These are phyloP conservation scores for Frankliniella intonsa DNA, from an alignment of 2,888 invertebrate genomes.

Conservation along the genomic window DNA sequence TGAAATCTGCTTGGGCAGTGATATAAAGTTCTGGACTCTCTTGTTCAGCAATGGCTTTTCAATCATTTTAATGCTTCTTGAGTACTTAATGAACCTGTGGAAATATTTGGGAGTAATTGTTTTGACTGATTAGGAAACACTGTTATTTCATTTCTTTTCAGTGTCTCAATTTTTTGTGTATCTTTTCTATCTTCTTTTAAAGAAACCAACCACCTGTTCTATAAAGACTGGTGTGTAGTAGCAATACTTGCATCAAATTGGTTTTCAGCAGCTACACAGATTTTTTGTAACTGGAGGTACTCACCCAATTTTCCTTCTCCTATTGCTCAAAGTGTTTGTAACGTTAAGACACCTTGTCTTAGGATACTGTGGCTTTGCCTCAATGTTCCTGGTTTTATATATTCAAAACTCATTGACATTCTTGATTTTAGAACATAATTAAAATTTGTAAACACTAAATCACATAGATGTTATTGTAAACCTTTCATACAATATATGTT, in stretches of 20 bases:
- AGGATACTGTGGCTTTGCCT: too few species aligned
- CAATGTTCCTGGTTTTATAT: too few species aligned
- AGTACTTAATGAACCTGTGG: too few species aligned
- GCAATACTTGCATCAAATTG: not conserved
- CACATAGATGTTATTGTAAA: not conserved
- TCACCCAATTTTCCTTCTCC: not conserved
- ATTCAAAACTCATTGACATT: too few species aligned
- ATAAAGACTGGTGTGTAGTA: not conserved
- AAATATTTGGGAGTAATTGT: not conserved
- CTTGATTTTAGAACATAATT: not conserved
- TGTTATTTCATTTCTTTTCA: not conserved
- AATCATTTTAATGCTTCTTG: too few species aligned
- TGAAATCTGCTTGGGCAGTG: not conserved
- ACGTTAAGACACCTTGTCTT: too few species aligned
- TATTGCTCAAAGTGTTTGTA: not conserved
- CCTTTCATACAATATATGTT: not conserved
- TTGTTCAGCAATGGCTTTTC: too few species aligned
- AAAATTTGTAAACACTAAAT: slow-evolving; percentile 6
- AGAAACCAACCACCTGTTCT: not conserved
- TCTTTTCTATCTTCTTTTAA: not conserved
- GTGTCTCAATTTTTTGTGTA: not conserved
- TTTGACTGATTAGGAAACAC: not conserved
- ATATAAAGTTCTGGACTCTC: too few species aligned
- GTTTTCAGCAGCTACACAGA: too few species aligned
- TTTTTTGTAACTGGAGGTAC: too few species aligned